These are phyloP conservation scores for Sisyra terminalis DNA, from an alignment of 2,888 invertebrate species.

Conservation along the genomic window DNA sequence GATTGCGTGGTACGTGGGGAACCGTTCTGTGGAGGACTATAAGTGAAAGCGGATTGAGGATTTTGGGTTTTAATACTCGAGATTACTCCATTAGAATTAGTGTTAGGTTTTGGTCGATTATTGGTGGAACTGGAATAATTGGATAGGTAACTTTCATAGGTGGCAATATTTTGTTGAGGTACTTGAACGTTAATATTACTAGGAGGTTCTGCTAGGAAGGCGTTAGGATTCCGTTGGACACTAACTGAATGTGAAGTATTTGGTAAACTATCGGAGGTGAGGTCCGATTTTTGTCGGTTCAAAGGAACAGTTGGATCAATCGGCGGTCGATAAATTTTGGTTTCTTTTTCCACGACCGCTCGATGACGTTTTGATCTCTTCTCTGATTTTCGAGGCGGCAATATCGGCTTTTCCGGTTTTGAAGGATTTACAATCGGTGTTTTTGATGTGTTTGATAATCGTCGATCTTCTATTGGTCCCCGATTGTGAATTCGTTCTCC, in stretches of 20 bases:
- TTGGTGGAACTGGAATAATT: not conserved
- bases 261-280: slow-evolving; percentile 3
- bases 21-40: not conserved
- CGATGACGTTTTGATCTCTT: too few relatives aligned
- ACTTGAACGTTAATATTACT: not conserved
- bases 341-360: too few relatives aligned
- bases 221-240: slow-evolving; percentile 6
- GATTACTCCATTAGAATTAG: not conserved
- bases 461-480: slow-evolving; percentile 20
- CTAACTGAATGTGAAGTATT: not conserved
- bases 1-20: not conserved
- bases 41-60: not conserved
- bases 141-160: not conserved
- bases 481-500: slow-evolving; percentile 21
- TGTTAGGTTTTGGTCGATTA: not conserved
- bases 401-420: not conserved
- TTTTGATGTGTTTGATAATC: slow-evolving; percentile 9
- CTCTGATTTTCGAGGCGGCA: not conserved
- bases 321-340: slow-evolving; percentile 22
- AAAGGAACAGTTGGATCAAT: slow-evolving; percentile 27
- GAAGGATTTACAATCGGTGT: too few relatives aligned
- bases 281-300: slow-evolving; percentile 19
- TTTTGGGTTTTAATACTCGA: not conserved
- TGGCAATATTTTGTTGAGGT: not conserved
- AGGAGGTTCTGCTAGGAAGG: slow-evolving; percentile 3